Evolutionary conservation across 1,140 invertebrate genomes (phyloP).

Genomic region (Marisa cornuarietis): DNA sequence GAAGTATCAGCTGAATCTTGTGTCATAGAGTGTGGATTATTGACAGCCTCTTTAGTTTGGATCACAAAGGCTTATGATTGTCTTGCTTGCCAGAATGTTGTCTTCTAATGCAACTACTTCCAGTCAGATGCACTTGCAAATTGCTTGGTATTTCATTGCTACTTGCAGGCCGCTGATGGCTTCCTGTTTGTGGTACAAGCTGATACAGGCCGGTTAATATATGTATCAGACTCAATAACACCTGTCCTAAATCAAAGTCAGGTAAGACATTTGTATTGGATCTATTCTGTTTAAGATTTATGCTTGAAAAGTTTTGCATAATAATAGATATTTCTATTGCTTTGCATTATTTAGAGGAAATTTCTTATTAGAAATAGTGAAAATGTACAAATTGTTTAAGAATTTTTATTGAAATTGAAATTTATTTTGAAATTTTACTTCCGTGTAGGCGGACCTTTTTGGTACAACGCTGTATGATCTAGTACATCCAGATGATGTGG

Average conservation of each 20-base stretch:
- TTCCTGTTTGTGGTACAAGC: constrained; percentile 99
- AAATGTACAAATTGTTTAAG: no score
- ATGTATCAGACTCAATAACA: constrained; percentile 97
- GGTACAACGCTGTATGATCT: constrained; percentile 94
- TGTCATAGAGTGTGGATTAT: no score
- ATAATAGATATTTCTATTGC: no score
- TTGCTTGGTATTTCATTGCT: constrained; percentile 10
- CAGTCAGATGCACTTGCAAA: neutral
- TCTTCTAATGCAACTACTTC: neutral
- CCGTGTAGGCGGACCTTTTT: constrained; percentile 91
- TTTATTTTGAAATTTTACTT: neutral
- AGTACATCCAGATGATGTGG: constrained; percentile 97
- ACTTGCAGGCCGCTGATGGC: constrained; percentile 88
- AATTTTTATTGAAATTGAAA: no score
- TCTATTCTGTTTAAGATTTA: no score
- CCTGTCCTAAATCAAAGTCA: constrained; percentile 96
- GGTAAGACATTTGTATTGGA: constrained; percentile 63
- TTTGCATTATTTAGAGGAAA: no score
- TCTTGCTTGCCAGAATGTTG: no score
- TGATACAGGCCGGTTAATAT: constrained; percentile 95
- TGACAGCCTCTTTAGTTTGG: no score
- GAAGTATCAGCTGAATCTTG: no score
- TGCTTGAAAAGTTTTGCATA: no score
- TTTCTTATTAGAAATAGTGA: no score
- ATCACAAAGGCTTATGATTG: no score